Evolutionary conservation across 2,888 invertebrate species (phyloP).

Genomic region (Orthosia cruda): DNA sequence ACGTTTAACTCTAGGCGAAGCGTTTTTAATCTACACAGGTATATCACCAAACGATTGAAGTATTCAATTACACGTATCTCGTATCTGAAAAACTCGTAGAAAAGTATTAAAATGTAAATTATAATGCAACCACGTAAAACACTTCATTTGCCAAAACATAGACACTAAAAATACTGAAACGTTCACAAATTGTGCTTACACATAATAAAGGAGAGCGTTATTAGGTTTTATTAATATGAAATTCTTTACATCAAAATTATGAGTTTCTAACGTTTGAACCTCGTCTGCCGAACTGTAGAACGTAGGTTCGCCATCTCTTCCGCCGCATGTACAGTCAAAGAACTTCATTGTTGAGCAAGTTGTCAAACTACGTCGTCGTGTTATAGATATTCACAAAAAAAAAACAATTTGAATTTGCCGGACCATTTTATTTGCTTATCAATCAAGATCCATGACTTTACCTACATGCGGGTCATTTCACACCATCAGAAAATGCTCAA

Average conservation of each 20-base stretch:
- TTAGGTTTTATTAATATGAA: constrained; percentile 36
- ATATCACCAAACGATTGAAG: constrained; percentile 4
- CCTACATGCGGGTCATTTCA: neutral
- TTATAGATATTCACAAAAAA: neutral
- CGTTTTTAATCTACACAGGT: constrained; percentile 41
- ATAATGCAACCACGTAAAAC: constrained; percentile 1
- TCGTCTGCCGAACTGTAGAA: neutral
- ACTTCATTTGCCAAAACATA: constrained; percentile 26
- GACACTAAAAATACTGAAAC: constrained; percentile 59
- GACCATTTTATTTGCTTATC: constrained; percentile 1
- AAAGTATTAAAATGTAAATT: constrained; percentile 1
- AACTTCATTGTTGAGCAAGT: constrained; percentile 8
- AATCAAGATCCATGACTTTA: constrained; percentile 8
- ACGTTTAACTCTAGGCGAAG: constrained; percentile 3
- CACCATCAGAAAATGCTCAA: neutral
- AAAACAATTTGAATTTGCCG: neutral
- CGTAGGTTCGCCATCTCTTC: neutral
- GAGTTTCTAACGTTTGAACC: neutral
- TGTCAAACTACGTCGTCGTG: neutral
- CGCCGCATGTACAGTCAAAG: neutral
- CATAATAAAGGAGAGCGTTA: constrained; percentile 43
- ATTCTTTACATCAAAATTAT: constrained; percentile 29
- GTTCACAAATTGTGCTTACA: constrained; percentile 60
- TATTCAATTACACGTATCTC: neutral
- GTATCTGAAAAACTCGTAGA: constrained; percentile 4